phyloP scores from a whole-genome alignment of 1,140 invertebrate species.

The Fopius arisanus region DNA sequence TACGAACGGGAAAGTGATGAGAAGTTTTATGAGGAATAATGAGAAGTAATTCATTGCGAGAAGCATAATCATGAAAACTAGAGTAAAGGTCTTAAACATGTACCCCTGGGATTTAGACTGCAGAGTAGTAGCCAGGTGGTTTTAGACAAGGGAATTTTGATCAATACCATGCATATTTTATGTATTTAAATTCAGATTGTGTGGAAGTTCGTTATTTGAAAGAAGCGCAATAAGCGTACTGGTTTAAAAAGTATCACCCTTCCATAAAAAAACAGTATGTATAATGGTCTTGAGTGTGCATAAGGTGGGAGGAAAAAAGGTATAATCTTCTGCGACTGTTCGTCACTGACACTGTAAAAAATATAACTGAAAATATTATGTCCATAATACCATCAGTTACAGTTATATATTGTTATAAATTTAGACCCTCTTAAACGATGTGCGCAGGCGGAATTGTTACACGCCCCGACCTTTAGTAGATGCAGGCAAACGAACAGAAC shows the following conservation, averaged over 20 bases:
- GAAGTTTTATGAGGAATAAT: no score
- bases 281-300: neutral
- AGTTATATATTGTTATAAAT: no score
- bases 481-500: neutral
- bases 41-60: no score
- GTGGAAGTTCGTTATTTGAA: neutral
- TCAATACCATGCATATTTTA: neutral
- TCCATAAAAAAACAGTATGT: neutral
- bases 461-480: neutral
- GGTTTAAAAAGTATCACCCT: neutral
- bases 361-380: no score
- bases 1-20: no score
- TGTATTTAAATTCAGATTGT: neutral
- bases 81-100: no score
- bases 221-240: neutral
- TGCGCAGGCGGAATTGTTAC: neutral
- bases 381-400: no score
- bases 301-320: neutral
- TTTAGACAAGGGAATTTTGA: neutral
- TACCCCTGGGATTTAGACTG: neutral
- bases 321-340: neutral
- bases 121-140: neutral
- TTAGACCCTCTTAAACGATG: no score
- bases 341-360: no score
- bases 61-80: no score